Conservation (phyloP, 2,797 vertebrate species). For the Luscinia luscinia region DNA sequence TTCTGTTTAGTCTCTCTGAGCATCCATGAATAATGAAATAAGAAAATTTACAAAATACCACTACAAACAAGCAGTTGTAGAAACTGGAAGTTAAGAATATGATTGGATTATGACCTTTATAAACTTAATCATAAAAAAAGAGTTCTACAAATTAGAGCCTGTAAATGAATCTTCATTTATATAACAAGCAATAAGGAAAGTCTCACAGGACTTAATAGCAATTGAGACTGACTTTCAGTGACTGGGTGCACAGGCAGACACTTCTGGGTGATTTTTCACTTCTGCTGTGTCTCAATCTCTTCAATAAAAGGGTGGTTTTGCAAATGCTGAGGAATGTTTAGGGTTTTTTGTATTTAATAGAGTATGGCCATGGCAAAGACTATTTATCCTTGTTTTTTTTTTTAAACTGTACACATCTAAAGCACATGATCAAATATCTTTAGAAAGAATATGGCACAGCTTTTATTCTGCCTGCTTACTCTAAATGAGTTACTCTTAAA, state of each 20-base stretch:
- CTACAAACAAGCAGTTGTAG: not conserved
- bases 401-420: not conserved
- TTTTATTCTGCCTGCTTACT: not conserved
- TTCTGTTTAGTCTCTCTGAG: not conserved
- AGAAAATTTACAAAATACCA: not conserved
- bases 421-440: not conserved
- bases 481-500: not conserved
- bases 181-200: not conserved
- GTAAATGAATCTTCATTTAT: not conserved
- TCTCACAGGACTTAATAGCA: not conserved
- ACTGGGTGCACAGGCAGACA: not conserved
- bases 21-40: not conserved
- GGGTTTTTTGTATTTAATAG: not conserved
- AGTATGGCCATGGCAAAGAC: not conserved
- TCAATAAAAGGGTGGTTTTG: not conserved
- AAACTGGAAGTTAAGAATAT: not conserved
- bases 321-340: not conserved
- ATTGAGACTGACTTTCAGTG: not conserved
- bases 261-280: not conserved
- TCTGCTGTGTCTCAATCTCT: not conserved
- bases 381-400: not conserved
- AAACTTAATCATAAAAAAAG: not conserved
- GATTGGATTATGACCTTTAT: not conserved
- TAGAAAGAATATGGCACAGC: not conserved
- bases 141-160: not conserved